Evolutionary conservation across 2,797 vertebrate genomes (phyloP).

Genomic region (Threskiornis aethiopicus): DNA sequence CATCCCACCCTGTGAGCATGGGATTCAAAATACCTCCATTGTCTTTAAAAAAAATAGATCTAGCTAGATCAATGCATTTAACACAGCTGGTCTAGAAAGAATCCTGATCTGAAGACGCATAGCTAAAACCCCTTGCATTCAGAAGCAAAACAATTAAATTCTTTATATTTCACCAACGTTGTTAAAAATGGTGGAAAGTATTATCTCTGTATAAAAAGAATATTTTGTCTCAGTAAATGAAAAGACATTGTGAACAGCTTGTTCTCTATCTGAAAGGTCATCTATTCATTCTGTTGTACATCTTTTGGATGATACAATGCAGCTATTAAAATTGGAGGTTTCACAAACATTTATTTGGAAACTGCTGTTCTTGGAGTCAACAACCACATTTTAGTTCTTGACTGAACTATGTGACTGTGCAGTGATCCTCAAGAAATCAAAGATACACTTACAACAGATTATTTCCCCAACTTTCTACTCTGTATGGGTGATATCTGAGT

Average conservation of each 20-base stretch:
- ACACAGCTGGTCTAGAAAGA: not conserved
- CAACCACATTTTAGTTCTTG: not conserved
- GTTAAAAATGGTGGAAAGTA: slow-evolving; percentile 36
- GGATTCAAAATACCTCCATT: not conserved
- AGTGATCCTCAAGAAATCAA: not conserved
- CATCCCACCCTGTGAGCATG: not conserved
- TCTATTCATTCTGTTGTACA: not conserved
- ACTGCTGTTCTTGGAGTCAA: slow-evolving; percentile 15
- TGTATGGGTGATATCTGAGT: not conserved
- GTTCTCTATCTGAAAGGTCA: slow-evolving; percentile 25
- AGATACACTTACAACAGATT: not conserved
- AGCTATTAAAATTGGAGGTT: not conserved
- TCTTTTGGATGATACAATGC: not conserved
- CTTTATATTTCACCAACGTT: slow-evolving; percentile 45
- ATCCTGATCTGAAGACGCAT: not conserved
- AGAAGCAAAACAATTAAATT: slow-evolving; percentile 35
- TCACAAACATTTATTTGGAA: slow-evolving; percentile 50
- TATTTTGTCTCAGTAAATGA: slow-evolving; percentile 50
- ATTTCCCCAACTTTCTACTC: not conserved
- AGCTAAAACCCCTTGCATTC: not conserved
- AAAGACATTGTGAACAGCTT: slow-evolving; percentile 28
- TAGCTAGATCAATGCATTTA: not conserved
- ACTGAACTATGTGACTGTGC: not conserved
- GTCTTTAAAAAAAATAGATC: not conserved
- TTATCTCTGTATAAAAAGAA: slow-evolving; percentile 31